Evolutionary conservation across 2,797 vertebrate genomes (phyloP), one percentile per base, ranked within the genome.

Genomic region (Sus cebifrons): DNA sequence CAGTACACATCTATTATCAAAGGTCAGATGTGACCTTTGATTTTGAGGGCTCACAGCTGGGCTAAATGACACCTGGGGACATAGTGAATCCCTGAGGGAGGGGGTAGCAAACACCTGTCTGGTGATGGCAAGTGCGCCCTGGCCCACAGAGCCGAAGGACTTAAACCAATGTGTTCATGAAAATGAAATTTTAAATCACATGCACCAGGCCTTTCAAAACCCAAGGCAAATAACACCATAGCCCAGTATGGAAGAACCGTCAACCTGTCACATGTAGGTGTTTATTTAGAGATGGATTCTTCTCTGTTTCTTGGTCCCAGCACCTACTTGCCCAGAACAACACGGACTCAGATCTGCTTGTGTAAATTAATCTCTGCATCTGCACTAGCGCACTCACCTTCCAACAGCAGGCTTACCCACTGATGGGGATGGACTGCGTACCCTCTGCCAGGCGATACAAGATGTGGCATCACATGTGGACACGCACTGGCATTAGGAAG

Each of bases 401-500:
- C 25, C n/a, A 79, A 29, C 1, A n/a, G 49, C 3, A 40, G 49
- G 56, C 40, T 77, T 40, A 21, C 32, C 3, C 10, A 44, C 15
- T 14, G 18, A 15, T 62, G n/a, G 21, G 20, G 40, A 5, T 44
- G 58, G 21, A 3, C n/a, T 68, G 2, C 5, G 17, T 32, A 16
- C 6, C 13, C 10, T 14, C 44, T 18, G 32, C 32, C 21, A 44
- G 56, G 60, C 65, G 64, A 0, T 2, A 6, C 0, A 5, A n/a
- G 62, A 25, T 3, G 0, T 27, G 10, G 4, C 7, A 2, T 18
- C 2, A 3, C 10, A 29, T 0, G 10, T 29, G 16, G 21, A 23
- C 40, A 1, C 56, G 4, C 18, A 1, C 9, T 23, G 64, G 23
- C 17, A 12, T 6, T 18, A 12, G 36, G 36, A 36, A 40, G 17